Evolutionary conservation across 2,888 invertebrate species (phyloP).

Genomic region (Leptinotarsa haldemani): DNA sequence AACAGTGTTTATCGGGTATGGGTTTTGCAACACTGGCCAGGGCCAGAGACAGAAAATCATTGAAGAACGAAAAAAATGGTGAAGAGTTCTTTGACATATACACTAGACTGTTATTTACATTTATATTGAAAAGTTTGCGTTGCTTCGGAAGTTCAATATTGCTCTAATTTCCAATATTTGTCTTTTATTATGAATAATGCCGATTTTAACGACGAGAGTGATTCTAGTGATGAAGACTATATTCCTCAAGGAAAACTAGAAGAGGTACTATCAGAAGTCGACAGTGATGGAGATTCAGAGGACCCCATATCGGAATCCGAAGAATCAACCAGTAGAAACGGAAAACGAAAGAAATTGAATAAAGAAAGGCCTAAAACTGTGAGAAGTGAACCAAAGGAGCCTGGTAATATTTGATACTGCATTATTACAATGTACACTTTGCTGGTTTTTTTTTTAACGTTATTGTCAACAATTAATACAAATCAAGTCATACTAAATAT

Average conservation of each 20-base stretch:
- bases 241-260: constrained; percentile 72
- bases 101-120: too few relatives aligned
- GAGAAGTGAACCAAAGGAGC: constrained; percentile 47
- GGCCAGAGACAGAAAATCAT: too few relatives aligned
- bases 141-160: too few relatives aligned
- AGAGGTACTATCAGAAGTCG: constrained; percentile 76
- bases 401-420: constrained; percentile 7
- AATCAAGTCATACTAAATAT: too few relatives aligned
- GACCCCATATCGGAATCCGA: constrained; percentile 71
- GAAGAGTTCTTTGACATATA: too few relatives aligned
- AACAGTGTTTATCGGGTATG: too few relatives aligned
- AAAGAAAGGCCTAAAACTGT: constrained; percentile 53
- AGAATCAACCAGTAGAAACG: constrained; percentile 58
- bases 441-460: too few relatives aligned
- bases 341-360: constrained; percentile 54
- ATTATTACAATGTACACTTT: not conserved
- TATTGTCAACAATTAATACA: too few relatives aligned
- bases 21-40: too few relatives aligned
- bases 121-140: too few relatives aligned
- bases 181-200: constrained; percentile 53
- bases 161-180: too few relatives aligned
- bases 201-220: constrained; percentile 74
- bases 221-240: constrained; percentile 84
- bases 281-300: constrained; percentile 74
- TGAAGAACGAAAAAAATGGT: too few relatives aligned